These are phyloP conservation scores for Procambarus virginalis DNA, from an alignment of 1,140 invertebrate species.

Conservation along the genomic window DNA sequence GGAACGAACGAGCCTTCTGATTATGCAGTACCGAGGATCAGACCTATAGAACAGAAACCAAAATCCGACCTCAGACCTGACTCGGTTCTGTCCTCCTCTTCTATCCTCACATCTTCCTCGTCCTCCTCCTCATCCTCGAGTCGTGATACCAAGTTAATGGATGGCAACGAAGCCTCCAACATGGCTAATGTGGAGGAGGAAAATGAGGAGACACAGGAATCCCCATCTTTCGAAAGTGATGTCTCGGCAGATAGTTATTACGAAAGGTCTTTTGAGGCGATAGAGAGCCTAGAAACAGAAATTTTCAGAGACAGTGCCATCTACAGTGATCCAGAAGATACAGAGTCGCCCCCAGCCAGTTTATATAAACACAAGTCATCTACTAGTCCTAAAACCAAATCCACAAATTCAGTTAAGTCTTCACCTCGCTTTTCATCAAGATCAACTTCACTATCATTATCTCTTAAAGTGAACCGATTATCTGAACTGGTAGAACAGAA, in stretches of 20 bases:
- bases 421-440: constrained; percentile 16
- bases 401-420: constrained; percentile 25
- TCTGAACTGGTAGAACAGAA: neutral
- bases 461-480: neutral
- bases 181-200: constrained; percentile 65
- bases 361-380: constrained; percentile 21
- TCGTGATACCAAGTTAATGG: constrained; percentile 44
- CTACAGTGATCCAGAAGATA: constrained; percentile 84
- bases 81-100: constrained; percentile 78
- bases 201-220: constrained; percentile 70
- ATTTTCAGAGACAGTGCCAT: constrained; percentile 86
- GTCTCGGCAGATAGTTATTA: constrained; percentile 81
- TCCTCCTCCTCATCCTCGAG: constrained; percentile 56
- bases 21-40: constrained; percentile 85
- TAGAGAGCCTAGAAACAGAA: constrained; percentile 81
- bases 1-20: constrained; percentile 80
- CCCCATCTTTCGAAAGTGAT: constrained; percentile 70
- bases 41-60: constrained; percentile 76
- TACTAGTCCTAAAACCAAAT: constrained; percentile 24
- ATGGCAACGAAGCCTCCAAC: constrained; percentile 36
- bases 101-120: constrained; percentile 77
- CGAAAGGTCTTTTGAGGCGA: constrained; percentile 84
- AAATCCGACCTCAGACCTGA: constrained; percentile 70
- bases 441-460: neutral
- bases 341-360: constrained; percentile 44